Conservation (phyloP, 2,797 vertebrate genomes). For the Lepilemur ruficaudatus region DNA sequence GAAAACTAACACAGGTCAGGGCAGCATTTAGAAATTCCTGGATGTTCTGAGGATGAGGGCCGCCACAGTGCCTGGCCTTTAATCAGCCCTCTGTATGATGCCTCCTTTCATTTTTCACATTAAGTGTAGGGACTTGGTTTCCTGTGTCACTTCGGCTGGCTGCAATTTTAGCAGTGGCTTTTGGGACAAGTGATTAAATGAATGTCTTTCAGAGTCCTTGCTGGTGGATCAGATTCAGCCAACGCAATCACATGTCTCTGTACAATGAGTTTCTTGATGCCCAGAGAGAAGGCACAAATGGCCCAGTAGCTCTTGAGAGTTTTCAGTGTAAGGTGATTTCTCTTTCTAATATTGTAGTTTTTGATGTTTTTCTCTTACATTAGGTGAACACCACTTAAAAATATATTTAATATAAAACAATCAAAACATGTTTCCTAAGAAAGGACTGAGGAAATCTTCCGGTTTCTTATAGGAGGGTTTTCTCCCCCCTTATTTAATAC, state of each 20-base stretch:
- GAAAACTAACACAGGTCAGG: neutral
- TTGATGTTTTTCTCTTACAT: slow-evolving; percentile 27
- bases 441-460: neutral
- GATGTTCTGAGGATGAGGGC: neutral
- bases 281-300: neutral
- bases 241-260: neutral
- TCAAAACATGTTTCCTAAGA: neutral
- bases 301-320: neutral
- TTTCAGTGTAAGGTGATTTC: neutral
- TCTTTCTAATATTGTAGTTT: neutral
- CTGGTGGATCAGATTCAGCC: slow-evolving; percentile 19
- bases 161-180: neutral
- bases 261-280: neutral
- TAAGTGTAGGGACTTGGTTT: slow-evolving; percentile 26
- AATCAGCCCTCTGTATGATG: neutral
- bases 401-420: neutral
- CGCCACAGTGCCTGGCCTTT: neutral
- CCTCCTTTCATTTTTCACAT: neutral
- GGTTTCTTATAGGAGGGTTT: neutral
- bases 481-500: neutral
- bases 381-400: neutral
- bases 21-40: neutral
- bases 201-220: slow-evolving; percentile 17
- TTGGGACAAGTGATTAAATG: slow-evolving; percentile 38
- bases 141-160: neutral